A percentile compares a stretch with the other conserved stretches of the same genome.
phyloP scores from a whole-genome alignment of 2,113 vertebrate species.

The Hippocampus zosterae region DNA sequence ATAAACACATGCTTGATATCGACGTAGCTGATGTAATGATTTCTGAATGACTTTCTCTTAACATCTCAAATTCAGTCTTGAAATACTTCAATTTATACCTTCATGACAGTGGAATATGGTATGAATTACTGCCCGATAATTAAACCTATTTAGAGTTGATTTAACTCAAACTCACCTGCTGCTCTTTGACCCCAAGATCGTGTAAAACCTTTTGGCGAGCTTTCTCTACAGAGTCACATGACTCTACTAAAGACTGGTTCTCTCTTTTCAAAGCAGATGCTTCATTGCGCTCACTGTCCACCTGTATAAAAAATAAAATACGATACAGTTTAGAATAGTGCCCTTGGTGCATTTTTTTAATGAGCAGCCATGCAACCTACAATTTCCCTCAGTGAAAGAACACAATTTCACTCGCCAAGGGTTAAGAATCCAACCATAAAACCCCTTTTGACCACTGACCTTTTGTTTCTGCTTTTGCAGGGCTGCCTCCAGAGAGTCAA shows the following conservation, averaged over 20 bases:
- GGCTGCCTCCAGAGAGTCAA: conserved; percentile 83
- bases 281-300: conserved; percentile 86
- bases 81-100: not conserved
- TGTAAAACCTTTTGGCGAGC: conserved; percentile 79
- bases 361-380: not conserved
- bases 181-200: conserved; percentile 86
- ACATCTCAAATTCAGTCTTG: not conserved
- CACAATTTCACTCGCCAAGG: not conserved
- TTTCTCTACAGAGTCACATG: conserved; percentile 85
- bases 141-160: not conserved
- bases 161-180: conserved; percentile 65
- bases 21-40: too few species aligned
- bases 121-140: not conserved
- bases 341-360: not conserved
- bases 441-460: conserved; percentile 59
- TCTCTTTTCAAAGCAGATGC: conserved; percentile 80
- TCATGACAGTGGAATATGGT: not conserved
- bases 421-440: not conserved
- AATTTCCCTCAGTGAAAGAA: not conserved
- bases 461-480: conserved; percentile 91
- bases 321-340: not conserved
- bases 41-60: not conserved
- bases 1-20: not conserved
- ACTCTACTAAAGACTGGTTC: conserved; percentile 84
- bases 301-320: conserved; percentile 57